Evolutionary conservation across 2,797 vertebrate genomes (phyloP).

Genomic region (Gastrophryne carolinensis): DNA sequence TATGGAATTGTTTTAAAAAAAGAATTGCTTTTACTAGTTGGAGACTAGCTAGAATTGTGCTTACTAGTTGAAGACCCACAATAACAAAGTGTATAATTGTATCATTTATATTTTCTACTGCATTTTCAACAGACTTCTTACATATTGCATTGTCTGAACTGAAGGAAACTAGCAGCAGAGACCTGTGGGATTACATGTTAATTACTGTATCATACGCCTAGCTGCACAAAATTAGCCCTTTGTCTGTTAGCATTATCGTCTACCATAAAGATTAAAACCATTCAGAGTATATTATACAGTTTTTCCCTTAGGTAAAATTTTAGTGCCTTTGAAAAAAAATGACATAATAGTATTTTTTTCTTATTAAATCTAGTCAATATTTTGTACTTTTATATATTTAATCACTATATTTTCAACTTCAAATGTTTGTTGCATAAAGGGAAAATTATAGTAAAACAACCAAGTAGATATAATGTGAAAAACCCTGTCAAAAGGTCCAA

Average conservation of each 20-base stretch:
- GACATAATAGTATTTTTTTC: neutral
- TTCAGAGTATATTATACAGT: neutral
- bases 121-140: neutral
- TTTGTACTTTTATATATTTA: no score
- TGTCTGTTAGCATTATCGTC: neutral
- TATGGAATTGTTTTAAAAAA: no score
- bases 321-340: neutral
- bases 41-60: no score
- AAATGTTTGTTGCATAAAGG: no score
- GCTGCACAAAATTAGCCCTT: neutral
- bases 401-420: no score
- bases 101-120: neutral
- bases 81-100: neutral
- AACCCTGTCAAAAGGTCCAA: no score
- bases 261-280: conserved; percentile 5
- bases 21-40: no score
- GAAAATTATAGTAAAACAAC: no score
- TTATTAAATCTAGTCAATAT: neutral
- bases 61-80: no score
- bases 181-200: neutral
- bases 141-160: neutral
- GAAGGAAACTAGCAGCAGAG: neutral
- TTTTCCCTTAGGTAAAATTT: neutral
- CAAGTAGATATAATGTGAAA: no score
- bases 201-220: neutral